phyloP scores from a whole-genome alignment of 2,888 invertebrate genomes.

The Plagodis dolabraria region DNA sequence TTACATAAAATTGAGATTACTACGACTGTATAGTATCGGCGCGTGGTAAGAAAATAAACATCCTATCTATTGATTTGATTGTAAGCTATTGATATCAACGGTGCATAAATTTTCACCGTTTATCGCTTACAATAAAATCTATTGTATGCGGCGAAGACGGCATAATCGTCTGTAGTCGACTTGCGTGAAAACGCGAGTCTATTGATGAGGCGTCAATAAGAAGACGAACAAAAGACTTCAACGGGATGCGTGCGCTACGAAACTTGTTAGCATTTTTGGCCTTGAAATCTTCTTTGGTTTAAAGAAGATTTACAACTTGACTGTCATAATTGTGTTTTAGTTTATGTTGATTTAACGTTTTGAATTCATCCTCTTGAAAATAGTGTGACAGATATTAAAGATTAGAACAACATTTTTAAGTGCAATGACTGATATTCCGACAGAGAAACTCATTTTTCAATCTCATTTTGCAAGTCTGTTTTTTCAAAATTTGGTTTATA shows the following conservation, averaged over 20 bases:
- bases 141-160: conserved; percentile 8
- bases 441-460: too few relatives aligned
- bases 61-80: conserved; percentile 28
- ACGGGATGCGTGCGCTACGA: conserved; percentile 33
- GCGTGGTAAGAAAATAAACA: conserved; percentile 29
- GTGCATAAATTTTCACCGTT: conserved; percentile 39
- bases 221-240: conserved; percentile 49
- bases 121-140: conserved; percentile 23
- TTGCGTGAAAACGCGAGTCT: conserved; percentile 13
- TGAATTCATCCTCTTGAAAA: too few relatives aligned
- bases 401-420: too few relatives aligned
- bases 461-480: too few relatives aligned
- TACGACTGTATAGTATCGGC: conserved; percentile 36
- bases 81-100: conserved; percentile 27
- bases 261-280: neutral
- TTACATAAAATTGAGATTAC: conserved; percentile 54
- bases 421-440: too few relatives aligned
- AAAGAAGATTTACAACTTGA: too few relatives aligned
- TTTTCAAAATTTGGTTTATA: too few relatives aligned
- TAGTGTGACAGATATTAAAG: too few relatives aligned
- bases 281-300: conserved; percentile 19
- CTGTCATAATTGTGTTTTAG: conserved; percentile 28
- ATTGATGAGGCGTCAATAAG: conserved; percentile 16
- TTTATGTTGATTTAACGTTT: too few relatives aligned
- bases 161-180: conserved; percentile 27